phyloP scores from a whole-genome alignment of 2,113 vertebrate species.

The cattle (Bos taurus) region ARS-UCD2.0 NC_037337.1:88204501-88205000 shows the following conservation, averaged over 20 bases:
- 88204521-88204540: not conserved
- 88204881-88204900: no score
- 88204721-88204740: not conserved
- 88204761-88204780: not conserved
- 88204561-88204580: not conserved
- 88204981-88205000: not conserved
- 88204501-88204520: not conserved
- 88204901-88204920: no score
- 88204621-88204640: not conserved
- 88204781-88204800: not conserved
- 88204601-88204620: not conserved
- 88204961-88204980: not conserved
- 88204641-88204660: not conserved
- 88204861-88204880: not conserved
- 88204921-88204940: no score
- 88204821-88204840: not conserved
- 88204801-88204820: not conserved
- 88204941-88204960: not conserved
- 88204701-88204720: not conserved
- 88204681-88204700: not conserved
- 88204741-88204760: not conserved
- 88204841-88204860: not conserved
- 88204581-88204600: not conserved
- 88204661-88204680: not conserved
- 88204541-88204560: not conserved